Conservation (phyloP, 2,113 vertebrate genomes). For the Hiodon alosoides region DNA sequence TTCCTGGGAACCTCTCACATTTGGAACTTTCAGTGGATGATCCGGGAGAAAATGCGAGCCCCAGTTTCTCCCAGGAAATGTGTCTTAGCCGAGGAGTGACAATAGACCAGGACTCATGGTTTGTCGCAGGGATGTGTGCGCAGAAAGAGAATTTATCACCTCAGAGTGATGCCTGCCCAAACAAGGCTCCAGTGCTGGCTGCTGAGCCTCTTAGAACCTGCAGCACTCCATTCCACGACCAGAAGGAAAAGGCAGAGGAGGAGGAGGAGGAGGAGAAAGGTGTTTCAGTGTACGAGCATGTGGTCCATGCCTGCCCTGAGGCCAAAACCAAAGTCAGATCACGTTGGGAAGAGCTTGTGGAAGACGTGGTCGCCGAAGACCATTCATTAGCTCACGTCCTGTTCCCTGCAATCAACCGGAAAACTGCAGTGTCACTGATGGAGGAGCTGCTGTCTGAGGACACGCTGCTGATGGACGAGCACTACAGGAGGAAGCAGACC, state of each 20-base stretch:
- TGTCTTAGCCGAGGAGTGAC: conserved; percentile 55
- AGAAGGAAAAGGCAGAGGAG: conserved; percentile 18
- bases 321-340: conserved; percentile 32
- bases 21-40: conserved; percentile 43
- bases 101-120: conserved; percentile 55
- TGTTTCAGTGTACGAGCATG: conserved; percentile 33
- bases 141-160: conserved; percentile 19
- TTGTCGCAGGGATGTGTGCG: conserved; percentile 29
- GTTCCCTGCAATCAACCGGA: conserved; percentile 64
- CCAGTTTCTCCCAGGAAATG: conserved; percentile 43
- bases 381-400: conserved; percentile 69
- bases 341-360: conserved; percentile 61
- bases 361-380: conserved; percentile 71
- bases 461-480: conserved; percentile 63
- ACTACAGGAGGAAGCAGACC: conserved; percentile 65
- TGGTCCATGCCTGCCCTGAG: conserved; percentile 17
- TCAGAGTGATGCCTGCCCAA: conserved; percentile 19
- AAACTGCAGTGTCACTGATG: conserved; percentile 77
- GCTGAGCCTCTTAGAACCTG: conserved; percentile 22
- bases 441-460: conserved; percentile 80
- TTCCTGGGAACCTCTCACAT: conserved; percentile 25
- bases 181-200: conserved; percentile 22
- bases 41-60: not conserved
- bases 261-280: conserved; percentile 23
- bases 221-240: conserved; percentile 18